Conservation (phyloP, 2,113 vertebrate species). For the Colossoma macropomum region DNA sequence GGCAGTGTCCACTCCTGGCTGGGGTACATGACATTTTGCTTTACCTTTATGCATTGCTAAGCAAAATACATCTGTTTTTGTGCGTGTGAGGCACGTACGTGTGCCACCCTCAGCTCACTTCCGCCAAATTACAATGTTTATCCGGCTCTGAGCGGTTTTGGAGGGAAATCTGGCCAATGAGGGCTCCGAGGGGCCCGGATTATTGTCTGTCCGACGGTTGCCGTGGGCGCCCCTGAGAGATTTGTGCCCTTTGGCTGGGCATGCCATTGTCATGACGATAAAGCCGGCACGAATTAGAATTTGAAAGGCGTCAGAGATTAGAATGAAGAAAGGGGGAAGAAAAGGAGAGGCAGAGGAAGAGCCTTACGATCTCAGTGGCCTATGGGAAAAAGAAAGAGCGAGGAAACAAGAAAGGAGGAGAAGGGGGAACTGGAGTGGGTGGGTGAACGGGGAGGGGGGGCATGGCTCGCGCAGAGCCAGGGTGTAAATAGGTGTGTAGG, state of each 20-base stretch:
- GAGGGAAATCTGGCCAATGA: constrained; percentile 40
- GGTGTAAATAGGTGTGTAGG: constrained; percentile 19
- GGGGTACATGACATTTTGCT: no score
- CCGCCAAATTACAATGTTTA: background rate
- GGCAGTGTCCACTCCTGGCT: no score
- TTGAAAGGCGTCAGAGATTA: constrained; percentile 66
- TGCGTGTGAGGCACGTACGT: background rate
- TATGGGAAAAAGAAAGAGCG: constrained; percentile 44
- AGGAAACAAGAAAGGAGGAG: constrained; percentile 38
- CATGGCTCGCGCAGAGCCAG: background rate
- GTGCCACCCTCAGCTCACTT: background rate
- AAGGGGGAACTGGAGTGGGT: constrained; percentile 9
- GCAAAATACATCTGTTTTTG: background rate
- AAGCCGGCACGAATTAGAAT: constrained; percentile 72
- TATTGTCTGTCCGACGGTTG: constrained; percentile 56
- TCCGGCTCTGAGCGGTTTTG: constrained; percentile 17
- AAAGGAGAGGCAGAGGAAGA: constrained; percentile 56
- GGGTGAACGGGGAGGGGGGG: background rate
- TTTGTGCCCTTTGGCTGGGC: constrained; percentile 63
- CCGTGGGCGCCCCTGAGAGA: constrained; percentile 66
- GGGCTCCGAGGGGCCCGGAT: constrained; percentile 23
- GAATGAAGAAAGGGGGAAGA: constrained; percentile 60
- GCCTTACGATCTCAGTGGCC: constrained; percentile 63
- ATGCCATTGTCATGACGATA: constrained; percentile 68
- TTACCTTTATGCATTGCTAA: background rate